Evolutionary conservation across 2,113 vertebrate species (phyloP).

Genomic region (Monarcha castaneiventris): DNA sequence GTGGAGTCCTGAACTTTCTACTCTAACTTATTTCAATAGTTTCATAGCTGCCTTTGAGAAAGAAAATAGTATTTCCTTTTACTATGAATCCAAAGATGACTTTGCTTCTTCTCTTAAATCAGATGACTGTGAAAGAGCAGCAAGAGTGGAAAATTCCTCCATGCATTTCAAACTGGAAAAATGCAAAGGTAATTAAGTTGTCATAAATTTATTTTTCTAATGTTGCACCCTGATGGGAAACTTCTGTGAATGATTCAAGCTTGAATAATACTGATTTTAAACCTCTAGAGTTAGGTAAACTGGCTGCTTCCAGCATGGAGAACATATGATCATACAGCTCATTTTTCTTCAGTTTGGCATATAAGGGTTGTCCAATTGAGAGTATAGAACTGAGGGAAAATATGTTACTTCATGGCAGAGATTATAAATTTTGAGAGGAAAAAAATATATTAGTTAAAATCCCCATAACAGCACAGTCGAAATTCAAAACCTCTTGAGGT

Average conservation of each 20-base stretch:
- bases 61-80: not conserved
- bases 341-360: not conserved
- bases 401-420: not conserved
- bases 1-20: not conserved
- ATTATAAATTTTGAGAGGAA: not conserved
- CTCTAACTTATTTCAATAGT: not conserved
- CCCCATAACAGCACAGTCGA: not conserved
- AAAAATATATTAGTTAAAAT: not conserved
- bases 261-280: constrained; percentile 29
- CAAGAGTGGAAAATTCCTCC: constrained; percentile 99
- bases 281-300: not conserved
- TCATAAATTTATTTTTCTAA: constrained; percentile 5
- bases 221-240: constrained; percentile 1
- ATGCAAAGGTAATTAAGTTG: constrained; percentile 88
- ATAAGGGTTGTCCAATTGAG: not conserved
- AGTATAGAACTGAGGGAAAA: not conserved
- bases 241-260: not conserved
- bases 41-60: not conserved
- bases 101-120: constrained; percentile 24
- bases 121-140: constrained; percentile 99
- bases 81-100: not conserved
- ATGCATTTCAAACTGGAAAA: constrained; percentile 99
- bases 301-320: not conserved
- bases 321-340: not conserved
- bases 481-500: not conserved